phyloP scores from a whole-genome alignment of 2,888 invertebrate genomes.

The Dryococelus australis region DNA sequence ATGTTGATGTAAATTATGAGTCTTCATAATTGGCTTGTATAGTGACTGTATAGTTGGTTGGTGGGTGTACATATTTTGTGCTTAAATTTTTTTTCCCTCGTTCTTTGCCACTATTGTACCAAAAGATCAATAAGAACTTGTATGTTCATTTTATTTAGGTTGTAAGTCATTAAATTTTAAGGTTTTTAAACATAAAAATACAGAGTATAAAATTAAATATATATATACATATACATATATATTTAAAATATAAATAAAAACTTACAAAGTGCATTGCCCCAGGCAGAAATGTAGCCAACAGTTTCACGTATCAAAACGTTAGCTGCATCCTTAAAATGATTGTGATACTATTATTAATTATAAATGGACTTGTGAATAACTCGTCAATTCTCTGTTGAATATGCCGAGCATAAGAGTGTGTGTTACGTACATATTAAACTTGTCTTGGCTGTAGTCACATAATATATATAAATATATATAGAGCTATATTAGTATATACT shows the following conservation, averaged over 20 bases:
- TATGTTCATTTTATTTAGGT: constrained; percentile 44
- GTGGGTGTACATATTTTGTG: constrained; percentile 47
- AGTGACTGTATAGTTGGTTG: constrained; percentile 39
- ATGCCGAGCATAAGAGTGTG: constrained; percentile 29
- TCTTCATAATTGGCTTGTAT: neutral
- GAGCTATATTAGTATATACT: constrained; percentile 45
- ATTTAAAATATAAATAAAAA: constrained; percentile 39
- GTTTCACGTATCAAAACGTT: constrained; percentile 40
- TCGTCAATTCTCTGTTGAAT: constrained; percentile 45
- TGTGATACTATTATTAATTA: constrained; percentile 46
- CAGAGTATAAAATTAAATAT: constrained; percentile 43
- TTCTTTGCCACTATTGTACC: constrained; percentile 50
- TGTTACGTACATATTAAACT: constrained; percentile 45
- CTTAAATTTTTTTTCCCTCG: constrained; percentile 46
- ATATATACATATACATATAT: constrained; percentile 31
- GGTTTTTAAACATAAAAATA: constrained; percentile 45
- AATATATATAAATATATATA: constrained; percentile 47
- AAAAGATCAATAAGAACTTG: constrained; percentile 48
- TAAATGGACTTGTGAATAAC: constrained; percentile 44
- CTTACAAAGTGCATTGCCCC: constrained; percentile 46
- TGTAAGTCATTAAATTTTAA: constrained; percentile 50
- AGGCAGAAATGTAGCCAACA: constrained; percentile 42
- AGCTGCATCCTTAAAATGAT: constrained; percentile 48
- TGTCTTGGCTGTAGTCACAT: constrained; percentile 46
- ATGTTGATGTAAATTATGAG: constrained; percentile 46